Percentiles rank a stretch among this genome's conserved stretches.
Evolutionary conservation across 2,797 vertebrate genomes (phyloP).

Genomic region (Alcedo quadribrachys): DNA sequence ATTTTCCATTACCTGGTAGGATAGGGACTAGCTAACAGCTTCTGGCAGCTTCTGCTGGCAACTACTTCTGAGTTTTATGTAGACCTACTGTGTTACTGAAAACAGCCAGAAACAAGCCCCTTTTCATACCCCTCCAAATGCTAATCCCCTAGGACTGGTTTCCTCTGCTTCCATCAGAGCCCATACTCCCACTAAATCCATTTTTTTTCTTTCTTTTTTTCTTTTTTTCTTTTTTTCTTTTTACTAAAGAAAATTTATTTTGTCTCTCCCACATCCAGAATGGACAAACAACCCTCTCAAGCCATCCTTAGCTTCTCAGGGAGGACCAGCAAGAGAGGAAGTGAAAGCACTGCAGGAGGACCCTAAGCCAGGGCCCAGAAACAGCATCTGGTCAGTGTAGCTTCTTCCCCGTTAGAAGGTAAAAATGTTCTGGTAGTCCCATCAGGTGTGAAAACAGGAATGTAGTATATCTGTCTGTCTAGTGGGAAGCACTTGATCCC

Average conservation of each 20-base stretch:
- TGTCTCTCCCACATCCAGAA: background rate
- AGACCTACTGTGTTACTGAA: background rate
- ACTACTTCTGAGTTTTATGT: background rate
- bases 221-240: background rate
- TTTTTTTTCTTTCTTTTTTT: background rate
- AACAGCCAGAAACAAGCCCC: background rate
- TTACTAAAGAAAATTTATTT: background rate
- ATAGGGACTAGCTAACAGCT: background rate
- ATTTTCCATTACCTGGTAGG: background rate
- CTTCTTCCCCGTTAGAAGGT: background rate
- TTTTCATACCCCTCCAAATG: constrained; percentile 8
- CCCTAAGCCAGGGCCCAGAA: background rate
- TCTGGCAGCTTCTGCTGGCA: constrained; percentile 5
- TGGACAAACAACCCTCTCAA: background rate
- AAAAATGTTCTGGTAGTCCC: background rate
- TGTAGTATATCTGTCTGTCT: fast-evolving
- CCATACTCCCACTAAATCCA: background rate
- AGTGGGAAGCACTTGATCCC: background rate
- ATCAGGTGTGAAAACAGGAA: background rate
- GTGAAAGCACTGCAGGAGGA: background rate
- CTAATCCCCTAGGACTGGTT: background rate
- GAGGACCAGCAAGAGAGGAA: background rate
- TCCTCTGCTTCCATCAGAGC: background rate
- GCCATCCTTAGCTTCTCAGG: background rate
- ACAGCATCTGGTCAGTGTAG: background rate